Evolutionary conservation across 2,113 vertebrate species (phyloP).

Genomic region (Urocolius indicus): DNA sequence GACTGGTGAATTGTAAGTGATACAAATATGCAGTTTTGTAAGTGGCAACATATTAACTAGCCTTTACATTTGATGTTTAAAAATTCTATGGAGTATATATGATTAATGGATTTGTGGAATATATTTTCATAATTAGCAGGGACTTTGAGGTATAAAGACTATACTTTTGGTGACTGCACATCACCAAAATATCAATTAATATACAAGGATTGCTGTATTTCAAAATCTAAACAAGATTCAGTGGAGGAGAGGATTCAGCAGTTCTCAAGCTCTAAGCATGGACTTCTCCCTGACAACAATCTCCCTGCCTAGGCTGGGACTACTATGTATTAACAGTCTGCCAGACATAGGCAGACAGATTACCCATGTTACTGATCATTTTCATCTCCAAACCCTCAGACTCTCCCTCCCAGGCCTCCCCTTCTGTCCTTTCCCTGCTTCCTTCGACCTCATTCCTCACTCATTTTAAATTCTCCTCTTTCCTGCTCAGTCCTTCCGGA

Average conservation of each 20-base stretch:
- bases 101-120: background rate
- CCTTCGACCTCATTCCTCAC: background rate
- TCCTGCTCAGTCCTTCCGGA: background rate
- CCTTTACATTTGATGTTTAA: background rate
- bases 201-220: background rate
- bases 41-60: background rate
- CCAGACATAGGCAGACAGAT: background rate
- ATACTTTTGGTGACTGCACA: background rate
- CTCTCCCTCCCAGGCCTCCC: background rate
- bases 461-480: background rate
- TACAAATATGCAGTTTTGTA: background rate
- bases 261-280: background rate
- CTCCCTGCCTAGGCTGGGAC: background rate
- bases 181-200: background rate
- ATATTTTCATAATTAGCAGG: background rate
- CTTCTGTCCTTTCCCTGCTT: background rate
- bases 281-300: background rate
- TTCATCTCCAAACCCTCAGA: background rate
- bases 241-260: background rate
- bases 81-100: background rate
- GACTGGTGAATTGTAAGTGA: background rate
- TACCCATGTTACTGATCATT: background rate
- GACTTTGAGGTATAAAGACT: background rate
- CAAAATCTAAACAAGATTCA: background rate
- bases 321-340: background rate